Conservation (phyloP, 1,140 invertebrate species). For the Centruroides vittatus region DNA sequence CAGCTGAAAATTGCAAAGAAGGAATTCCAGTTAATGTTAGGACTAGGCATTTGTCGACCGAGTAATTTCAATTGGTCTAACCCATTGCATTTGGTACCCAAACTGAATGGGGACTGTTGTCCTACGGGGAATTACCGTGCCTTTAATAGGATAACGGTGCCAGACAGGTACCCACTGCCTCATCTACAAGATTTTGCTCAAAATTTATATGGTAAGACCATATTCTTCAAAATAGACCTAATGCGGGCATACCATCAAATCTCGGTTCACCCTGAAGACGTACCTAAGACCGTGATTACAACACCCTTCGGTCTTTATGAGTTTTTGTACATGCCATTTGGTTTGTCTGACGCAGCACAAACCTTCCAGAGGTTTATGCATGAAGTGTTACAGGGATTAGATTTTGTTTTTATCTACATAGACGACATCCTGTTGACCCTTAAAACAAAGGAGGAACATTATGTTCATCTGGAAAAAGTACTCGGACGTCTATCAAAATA, state of each 20-base stretch:
- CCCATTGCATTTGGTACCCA: conserved; percentile 17
- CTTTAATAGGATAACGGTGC: conserved; percentile 3
- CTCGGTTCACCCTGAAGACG: conserved; percentile 2
- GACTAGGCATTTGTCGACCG: too few species aligned
- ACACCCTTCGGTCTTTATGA: conserved; percentile 12
- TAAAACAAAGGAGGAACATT: background rate
- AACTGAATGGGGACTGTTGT: conserved; percentile 6
- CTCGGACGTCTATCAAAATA: background rate
- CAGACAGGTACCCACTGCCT: conserved; percentile 13
- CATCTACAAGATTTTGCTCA: conserved; percentile 10
- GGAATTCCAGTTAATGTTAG: background rate
- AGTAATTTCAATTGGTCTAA: too few species aligned
- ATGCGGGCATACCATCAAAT: conserved; percentile 8
- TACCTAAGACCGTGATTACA: conserved; percentile 4
- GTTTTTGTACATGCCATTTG: conserved; percentile 13
- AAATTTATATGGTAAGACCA: background rate
- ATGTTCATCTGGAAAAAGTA: conserved; percentile 23
- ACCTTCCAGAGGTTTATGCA: too few species aligned
- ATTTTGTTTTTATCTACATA: background rate
- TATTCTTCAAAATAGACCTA: conserved; percentile 8
- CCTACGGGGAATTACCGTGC: conserved; percentile 6
- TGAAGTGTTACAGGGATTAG: background rate
- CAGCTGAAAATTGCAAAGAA: conserved; percentile 1
- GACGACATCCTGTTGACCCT: conserved; percentile 7
- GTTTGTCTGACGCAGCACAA: conserved; percentile 13